Evolutionary conservation across 1,140 invertebrate species (phyloP).

Genomic region (Papilio aristodemus): DNA sequence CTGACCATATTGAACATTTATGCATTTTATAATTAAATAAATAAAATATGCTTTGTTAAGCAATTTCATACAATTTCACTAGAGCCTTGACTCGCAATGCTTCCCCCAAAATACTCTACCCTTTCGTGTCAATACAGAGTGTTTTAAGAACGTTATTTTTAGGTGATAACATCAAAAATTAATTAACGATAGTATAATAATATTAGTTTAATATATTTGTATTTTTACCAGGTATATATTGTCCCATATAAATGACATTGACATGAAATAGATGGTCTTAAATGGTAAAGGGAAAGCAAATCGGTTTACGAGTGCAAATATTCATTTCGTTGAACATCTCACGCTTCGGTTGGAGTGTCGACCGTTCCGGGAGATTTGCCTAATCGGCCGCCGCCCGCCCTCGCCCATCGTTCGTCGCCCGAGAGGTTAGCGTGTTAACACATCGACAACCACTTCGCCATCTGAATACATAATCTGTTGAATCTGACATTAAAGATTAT

Average conservation of each 20-base stretch:
- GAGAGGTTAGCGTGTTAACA: conserved; percentile 19
- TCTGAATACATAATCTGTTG: conserved; percentile 17
- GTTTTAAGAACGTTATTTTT: too few species aligned
- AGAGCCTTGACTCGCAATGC: too few species aligned
- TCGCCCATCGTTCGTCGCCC: background rate
- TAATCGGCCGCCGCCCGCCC: background rate
- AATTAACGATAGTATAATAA: too few species aligned
- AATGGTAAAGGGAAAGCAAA: conserved; percentile 12
- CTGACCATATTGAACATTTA: too few species aligned
- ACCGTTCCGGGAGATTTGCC: conserved; percentile 18
- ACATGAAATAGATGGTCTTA: conserved; percentile 7
- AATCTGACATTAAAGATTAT: too few species aligned
- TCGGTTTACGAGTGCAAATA: conserved; percentile 23
- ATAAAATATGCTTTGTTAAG: too few species aligned
- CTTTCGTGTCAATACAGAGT: too few species aligned
- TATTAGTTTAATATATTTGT: too few species aligned
- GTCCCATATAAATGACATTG: background rate
- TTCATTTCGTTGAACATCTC: conserved; percentile 22
- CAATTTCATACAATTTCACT: too few species aligned
- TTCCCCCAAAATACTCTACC: too few species aligned
- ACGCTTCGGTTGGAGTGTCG: conserved; percentile 13
- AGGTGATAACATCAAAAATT: too few species aligned
- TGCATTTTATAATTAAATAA: too few species aligned
- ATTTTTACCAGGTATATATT: background rate
- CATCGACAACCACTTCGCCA: conserved; percentile 2